Evolutionary conservation across 1,140 invertebrate species (phyloP).

Genomic region (Hylyphantes graminicola): DNA sequence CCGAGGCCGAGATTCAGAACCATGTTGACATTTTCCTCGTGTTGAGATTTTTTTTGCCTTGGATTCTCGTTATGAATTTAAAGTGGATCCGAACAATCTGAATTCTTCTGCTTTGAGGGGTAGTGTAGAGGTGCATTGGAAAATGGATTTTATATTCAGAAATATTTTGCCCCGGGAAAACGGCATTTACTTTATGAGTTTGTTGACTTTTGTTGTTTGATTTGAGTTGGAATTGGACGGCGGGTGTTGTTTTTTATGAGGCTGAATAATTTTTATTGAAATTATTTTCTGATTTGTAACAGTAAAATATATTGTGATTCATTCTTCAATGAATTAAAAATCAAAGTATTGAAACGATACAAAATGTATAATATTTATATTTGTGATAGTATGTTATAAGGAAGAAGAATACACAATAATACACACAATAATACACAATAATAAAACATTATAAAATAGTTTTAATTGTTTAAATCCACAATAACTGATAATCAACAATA

Average conservation of each 20-base stretch:
- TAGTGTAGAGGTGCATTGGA: neutral
- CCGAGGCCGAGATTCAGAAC: conserved; percentile 6
- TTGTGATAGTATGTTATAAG: too few relatives aligned
- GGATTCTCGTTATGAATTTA: conserved; percentile 16
- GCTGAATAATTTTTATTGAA: neutral
- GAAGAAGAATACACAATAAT: too few relatives aligned
- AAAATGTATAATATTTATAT: too few relatives aligned
- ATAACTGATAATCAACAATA: too few relatives aligned
- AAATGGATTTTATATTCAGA: conserved; percentile 34
- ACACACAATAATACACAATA: too few relatives aligned
- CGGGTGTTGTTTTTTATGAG: neutral
- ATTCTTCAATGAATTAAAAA: too few relatives aligned
- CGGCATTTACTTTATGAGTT: neutral
- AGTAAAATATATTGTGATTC: too few relatives aligned
- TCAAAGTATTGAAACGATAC: too few relatives aligned
- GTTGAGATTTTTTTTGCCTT: neutral
- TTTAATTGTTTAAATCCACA: too few relatives aligned
- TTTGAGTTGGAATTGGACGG: neutral
- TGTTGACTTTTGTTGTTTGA: neutral
- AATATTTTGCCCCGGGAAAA: neutral
- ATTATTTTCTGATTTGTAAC: neutral
- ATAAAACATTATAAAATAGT: too few relatives aligned
- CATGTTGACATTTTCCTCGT: conserved; percentile 25
- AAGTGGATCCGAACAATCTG: neutral
- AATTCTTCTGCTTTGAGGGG: neutral